Evolutionary conservation across 2,113 vertebrate species (phyloP).

Genomic region (Nematolebias whitei): DNA sequence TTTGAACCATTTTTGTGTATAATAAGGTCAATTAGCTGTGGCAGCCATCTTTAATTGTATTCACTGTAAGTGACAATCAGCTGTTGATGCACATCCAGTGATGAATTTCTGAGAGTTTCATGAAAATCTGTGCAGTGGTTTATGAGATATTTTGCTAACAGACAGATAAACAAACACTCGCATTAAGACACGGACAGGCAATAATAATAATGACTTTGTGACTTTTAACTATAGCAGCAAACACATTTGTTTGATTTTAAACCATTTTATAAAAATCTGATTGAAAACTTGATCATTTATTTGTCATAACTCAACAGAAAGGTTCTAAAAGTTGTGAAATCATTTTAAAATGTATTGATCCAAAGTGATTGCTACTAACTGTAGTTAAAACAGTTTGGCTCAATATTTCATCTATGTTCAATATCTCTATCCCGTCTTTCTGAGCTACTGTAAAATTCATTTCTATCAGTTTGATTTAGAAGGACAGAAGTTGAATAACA

Average conservation of each 20-base stretch:
- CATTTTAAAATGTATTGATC: slow-evolving; percentile 35
- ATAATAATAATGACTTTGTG: too few species aligned
- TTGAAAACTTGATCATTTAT: not conserved
- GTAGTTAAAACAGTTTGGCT: slow-evolving; percentile 37
- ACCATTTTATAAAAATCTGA: not conserved
- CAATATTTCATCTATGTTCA: slow-evolving; percentile 38
- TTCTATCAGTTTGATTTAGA: slow-evolving; percentile 66
- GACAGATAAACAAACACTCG: too few species aligned
- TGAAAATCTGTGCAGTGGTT: too few species aligned
- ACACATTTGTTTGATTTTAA: not conserved
- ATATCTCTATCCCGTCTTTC: slow-evolving; percentile 23
- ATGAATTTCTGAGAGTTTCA: too few species aligned
- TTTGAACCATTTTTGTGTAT: too few species aligned
- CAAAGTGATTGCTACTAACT: slow-evolving; percentile 32
- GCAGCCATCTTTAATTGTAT: too few species aligned
- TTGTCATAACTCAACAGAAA: not conserved
- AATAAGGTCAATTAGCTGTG: too few species aligned
- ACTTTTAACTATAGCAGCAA: not conserved
- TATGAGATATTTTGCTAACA: too few species aligned
- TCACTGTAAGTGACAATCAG: too few species aligned
- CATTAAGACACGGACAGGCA: too few species aligned
- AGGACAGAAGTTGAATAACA: slow-evolving; percentile 50
- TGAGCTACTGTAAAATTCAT: slow-evolving; percentile 52
- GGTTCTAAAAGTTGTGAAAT: not conserved
- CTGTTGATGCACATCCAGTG: too few species aligned